phyloP scores from a whole-genome alignment of 2,888 invertebrate species.

The Deroplatys truncata region DNA sequence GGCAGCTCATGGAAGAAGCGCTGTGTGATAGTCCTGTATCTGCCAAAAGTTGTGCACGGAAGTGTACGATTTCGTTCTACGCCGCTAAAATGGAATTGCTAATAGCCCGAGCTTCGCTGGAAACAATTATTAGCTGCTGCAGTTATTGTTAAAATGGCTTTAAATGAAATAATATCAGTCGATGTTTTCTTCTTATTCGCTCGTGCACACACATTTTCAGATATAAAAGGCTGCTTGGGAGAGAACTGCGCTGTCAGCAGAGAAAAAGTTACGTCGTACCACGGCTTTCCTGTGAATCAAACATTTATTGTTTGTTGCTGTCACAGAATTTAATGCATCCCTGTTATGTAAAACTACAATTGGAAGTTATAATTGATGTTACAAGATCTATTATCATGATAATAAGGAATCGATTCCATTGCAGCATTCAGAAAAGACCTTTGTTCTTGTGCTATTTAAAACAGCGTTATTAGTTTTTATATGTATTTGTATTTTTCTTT shows the following conservation, averaged over 20 bases:
- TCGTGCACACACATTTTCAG: not conserved
- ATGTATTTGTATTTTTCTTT: slow-evolving; percentile 9
- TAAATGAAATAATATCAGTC: no score
- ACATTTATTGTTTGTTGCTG: not conserved
- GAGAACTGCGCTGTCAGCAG: not conserved
- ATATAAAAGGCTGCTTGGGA: not conserved
- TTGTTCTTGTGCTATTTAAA: slow-evolving; percentile 14
- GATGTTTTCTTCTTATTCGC: no score
- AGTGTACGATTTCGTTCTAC: no score
- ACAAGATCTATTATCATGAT: slow-evolving; percentile 3
- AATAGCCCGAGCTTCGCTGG: no score
- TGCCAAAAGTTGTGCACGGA: no score
- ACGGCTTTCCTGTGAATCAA: not conserved
- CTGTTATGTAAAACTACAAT: not conserved
- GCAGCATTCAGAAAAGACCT: slow-evolving; percentile 4
- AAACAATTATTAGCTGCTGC: no score
- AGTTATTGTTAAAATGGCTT: no score
- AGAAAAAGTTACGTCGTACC: not conserved
- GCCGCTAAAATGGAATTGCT: no score
- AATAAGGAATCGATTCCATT: slow-evolving; percentile 6
- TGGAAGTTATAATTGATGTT: not conserved
- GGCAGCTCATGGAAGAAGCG: no score
- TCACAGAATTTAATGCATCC: not conserved
- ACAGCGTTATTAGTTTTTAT: slow-evolving; percentile 18
- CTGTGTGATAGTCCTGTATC: no score